Base-by-base conservation (phyloP, 2,797 vertebrate species). In the Pangasius mekongensis region DNA sequence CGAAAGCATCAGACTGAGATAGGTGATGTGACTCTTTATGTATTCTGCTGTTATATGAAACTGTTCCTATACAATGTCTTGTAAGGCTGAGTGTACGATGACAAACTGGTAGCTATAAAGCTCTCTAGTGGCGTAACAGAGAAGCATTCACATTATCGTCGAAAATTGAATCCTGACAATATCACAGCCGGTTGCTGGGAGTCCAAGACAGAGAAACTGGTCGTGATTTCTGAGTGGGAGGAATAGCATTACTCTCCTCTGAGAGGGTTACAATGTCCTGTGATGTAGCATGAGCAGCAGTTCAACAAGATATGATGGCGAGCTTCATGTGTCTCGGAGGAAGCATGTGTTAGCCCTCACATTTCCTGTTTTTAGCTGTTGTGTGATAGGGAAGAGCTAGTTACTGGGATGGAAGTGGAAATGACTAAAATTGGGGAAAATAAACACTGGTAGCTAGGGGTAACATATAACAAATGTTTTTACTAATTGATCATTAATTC, bases 111-210 rank as follows among this genome's bases (percentile, higher is more conserved):
- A 56, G 52, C 76, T 16, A 52, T 54, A 78, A 78, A 52, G 49
- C 14, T 80, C 6, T 18, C 27, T 54, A 52, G 10, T 2, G 9
- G 74, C 2, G 13, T 30, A 78, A 16, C 10, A 39, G 16, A 52
- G 13, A 67, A 66, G 27, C 27, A 33, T 84, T 83, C 64, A 20
- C 8, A 33, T 22, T 67, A 66, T 30, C 27, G 8, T 13, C 1
- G 14, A 24, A 43, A 64, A 83, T 83, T 62, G 22, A 82, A 62
- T 82, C 56, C 30, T 82, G 58, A 62, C 80, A 58, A 80, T 58
- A 80, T 56, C 54, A 36, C 30, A 62, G 33, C 22, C 10, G 78
- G 78, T 39, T 33, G 56, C 22, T 30, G 7, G 39, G 39, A 49
- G 56, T 66, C 24, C 60, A 47, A 30, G 39, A n/a, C 60, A 66